These are phyloP conservation scores for Phengaris arion DNA, from an alignment of 2,888 invertebrate genomes.

Conservation along the genomic window DNA sequence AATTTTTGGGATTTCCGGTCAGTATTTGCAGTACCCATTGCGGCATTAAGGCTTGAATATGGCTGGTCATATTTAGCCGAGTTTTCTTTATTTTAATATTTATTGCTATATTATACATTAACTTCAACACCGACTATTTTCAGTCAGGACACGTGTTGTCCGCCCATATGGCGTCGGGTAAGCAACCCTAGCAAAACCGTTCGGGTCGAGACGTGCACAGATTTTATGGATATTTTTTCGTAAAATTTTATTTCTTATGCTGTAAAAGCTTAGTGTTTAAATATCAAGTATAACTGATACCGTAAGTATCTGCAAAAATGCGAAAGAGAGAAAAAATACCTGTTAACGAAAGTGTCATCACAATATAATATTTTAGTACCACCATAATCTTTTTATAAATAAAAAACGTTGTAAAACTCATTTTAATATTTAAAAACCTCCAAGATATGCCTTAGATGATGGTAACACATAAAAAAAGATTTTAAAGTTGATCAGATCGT, in stretches of 20 bases:
- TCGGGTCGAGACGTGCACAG: slow-evolving; percentile 25
- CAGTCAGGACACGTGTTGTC: slow-evolving; percentile 17
- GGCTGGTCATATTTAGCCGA: background rate
- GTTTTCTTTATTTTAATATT: slow-evolving; percentile 11
- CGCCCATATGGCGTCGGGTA: slow-evolving; percentile 24
- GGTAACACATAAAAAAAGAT: background rate
- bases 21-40: background rate
- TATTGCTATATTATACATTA: slow-evolving; percentile 22
- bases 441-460: background rate
- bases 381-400: background rate
- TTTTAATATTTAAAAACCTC: background rate
- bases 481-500: slow-evolving; percentile 4
- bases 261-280: background rate
- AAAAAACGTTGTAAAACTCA: background rate
- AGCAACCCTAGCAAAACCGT: slow-evolving; percentile 22
- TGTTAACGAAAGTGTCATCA: too few relatives aligned
- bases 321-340: too few relatives aligned
- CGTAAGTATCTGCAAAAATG: too few relatives aligned
- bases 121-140: slow-evolving; percentile 17
- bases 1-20: background rate
- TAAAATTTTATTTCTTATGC: slow-evolving; percentile 6
- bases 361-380: too few relatives aligned
- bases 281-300: background rate
- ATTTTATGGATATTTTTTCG: slow-evolving; percentile 21
- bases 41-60: background rate